Evolutionary conservation across 64 coral and sea anemone species (phyloP).

Genomic region (Montipora foliosa): DNA sequence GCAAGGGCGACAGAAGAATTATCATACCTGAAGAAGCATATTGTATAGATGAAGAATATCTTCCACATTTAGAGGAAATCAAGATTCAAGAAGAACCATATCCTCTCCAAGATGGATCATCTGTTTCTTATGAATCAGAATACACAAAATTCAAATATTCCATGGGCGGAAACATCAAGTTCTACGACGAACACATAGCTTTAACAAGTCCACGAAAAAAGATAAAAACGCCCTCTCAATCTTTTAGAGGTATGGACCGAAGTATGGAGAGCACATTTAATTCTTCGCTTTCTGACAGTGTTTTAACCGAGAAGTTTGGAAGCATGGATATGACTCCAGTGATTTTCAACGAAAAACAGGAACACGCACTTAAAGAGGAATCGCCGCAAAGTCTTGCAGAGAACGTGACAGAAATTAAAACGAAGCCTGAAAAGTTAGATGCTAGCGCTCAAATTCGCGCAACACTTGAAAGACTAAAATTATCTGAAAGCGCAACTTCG

Average conservation of each 20-base stretch:
- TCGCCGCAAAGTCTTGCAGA: background rate
- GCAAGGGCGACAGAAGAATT: slow-evolving; percentile 64
- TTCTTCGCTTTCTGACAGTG: background rate
- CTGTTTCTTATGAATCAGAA: slow-evolving; percentile 52
- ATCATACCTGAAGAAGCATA: slow-evolving; percentile 80
- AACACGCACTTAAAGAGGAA: background rate
- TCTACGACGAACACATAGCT: slow-evolving; percentile 89
- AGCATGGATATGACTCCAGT: slow-evolving; percentile 42
- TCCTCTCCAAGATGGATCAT: slow-evolving; percentile 57
- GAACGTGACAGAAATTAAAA: background rate
- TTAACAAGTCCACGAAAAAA: slow-evolving; percentile 79
- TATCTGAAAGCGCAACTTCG: background rate
- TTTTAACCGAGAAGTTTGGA: slow-evolving; percentile 8
- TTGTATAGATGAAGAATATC: slow-evolving; percentile 39
- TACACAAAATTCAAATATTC: slow-evolving; percentile 88
- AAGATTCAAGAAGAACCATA: slow-evolving; percentile 85
- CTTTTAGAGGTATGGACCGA: background rate
- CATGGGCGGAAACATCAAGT: slow-evolving; percentile 89
- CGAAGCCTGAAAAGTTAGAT: background rate
- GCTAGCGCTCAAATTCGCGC: slow-evolving; percentile 6
- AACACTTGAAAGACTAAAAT: slow-evolving; percentile 5
- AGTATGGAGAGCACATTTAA: slow-evolving; percentile 13
- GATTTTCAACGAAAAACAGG: background rate
- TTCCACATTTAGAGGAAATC: slow-evolving; percentile 77
- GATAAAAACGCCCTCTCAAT: slow-evolving; percentile 14